Evolutionary conservation across 2,113 vertebrate genomes (phyloP), one percentile per base, ranked within the genome.

Genomic region (Gracilinanus agilis): DNA sequence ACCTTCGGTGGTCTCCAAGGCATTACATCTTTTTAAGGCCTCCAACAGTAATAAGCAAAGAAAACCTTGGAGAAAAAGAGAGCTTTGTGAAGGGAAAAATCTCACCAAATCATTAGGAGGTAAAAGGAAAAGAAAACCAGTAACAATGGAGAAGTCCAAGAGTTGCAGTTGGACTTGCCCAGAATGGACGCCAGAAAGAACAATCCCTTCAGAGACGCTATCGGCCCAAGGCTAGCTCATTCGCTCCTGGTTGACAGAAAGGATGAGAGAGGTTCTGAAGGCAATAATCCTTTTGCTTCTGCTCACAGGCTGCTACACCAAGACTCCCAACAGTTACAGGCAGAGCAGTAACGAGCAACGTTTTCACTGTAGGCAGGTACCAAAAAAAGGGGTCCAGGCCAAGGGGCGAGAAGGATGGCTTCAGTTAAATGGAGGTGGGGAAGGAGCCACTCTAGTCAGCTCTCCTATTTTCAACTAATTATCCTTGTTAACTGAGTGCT

Each of bases 11-110:
- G 88, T 97, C 92, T 92, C 93, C 19, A 96, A 95, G 94, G 94
- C 91, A 96, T 96, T 96, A 90, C 88, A 93, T 88, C 49, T 25
- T 1, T 54, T 83, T 93, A 90, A 88, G 24, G 54, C 91, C 24
- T 96, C 89, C 88, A 96, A 96, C 90, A 96, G 92, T 90, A 96
- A 96, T 95, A 96, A 94, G 91, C 90, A 94, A 93, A 3, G 53
- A 95, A 97, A 96, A 96, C n/a, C 56, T 95, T 91, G 93, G 83
- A 97, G 83, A 94, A 89, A 53, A 53, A 96, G 83, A 97, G 95
- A 95, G 54, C 5, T n/a, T 29, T 29, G 83, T 92, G 24, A 96
- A 89, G 27, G 24, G 93, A 97, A 96, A 96, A 94, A 49, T 49
- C 19, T 92, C 56, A 92, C 34, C 61, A 96, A 24, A 91, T 95